Conservation (phyloP, 2,888 invertebrate genomes). For the Protula sp. region DNA sequence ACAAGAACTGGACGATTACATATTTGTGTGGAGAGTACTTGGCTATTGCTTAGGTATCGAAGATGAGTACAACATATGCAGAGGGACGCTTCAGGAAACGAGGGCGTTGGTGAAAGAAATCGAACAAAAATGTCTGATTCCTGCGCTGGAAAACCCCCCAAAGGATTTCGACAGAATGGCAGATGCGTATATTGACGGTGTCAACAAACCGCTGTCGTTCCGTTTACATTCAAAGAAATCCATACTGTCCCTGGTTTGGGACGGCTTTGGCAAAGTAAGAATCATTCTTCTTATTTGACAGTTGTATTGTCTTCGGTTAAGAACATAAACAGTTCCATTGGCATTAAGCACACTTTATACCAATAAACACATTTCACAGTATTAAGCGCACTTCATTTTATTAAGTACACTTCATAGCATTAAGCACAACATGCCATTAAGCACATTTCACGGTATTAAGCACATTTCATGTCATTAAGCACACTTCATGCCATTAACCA, state of each 20-base stretch:
- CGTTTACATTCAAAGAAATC: slow-evolving; percentile 23
- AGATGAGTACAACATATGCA: slow-evolving; percentile 57
- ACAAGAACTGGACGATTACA: slow-evolving; percentile 68
- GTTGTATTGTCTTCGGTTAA: too few species aligned
- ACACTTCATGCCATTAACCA: too few species aligned
- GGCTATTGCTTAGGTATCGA: slow-evolving; percentile 77
- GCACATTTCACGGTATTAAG: too few species aligned
- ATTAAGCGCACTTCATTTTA: too few species aligned
- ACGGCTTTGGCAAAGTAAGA: slow-evolving; percentile 16
- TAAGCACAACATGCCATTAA: too few species aligned
- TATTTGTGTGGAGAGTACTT: slow-evolving; percentile 79
- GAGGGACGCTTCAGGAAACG: slow-evolving; percentile 26
- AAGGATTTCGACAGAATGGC: slow-evolving; percentile 33
- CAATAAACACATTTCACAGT: too few species aligned
- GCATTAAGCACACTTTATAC: too few species aligned
- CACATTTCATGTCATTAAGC: too few species aligned
- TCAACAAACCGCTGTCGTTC: slow-evolving; percentile 16
- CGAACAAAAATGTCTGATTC: slow-evolving; percentile 30
- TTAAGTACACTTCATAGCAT: too few species aligned
- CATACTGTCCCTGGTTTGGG: slow-evolving; percentile 21
- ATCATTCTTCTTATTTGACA: too few species aligned
- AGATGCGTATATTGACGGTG: slow-evolving; percentile 33
- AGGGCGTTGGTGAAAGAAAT: slow-evolving; percentile 34
- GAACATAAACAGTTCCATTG: too few species aligned
- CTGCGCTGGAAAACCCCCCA: slow-evolving; percentile 32